Evolutionary conservation across 2,797 vertebrate species (phyloP).

Genomic region (Molossus molossus): DNA sequence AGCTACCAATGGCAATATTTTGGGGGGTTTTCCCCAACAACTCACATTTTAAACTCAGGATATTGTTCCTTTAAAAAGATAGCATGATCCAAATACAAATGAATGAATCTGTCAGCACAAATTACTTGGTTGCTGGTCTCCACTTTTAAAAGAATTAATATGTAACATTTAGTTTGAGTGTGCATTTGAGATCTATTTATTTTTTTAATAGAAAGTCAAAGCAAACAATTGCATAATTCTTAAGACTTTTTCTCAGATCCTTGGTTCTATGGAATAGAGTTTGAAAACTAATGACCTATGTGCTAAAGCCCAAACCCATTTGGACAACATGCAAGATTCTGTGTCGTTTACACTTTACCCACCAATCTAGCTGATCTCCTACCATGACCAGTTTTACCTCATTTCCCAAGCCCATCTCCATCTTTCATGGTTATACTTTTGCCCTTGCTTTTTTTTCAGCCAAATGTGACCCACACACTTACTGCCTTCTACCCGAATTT

Average conservation of each 20-base stretch:
- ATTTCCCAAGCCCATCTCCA: neutral
- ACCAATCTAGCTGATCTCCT: neutral
- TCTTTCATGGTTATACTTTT: neutral
- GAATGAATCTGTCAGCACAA: neutral
- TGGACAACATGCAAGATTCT: neutral
- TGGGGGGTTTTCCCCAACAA: neutral
- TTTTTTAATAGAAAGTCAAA: slow-evolving; percentile 45
- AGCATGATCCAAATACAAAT: neutral
- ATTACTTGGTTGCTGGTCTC: neutral
- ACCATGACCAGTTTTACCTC: neutral
- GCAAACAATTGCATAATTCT: neutral
- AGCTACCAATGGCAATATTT: neutral
- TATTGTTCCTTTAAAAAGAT: neutral
- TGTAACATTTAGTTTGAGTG: neutral
- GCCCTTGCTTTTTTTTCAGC: neutral
- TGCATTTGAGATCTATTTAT: neutral
- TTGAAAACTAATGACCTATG: neutral
- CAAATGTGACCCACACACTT: neutral
- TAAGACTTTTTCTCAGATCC: neutral
- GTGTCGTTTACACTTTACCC: neutral
- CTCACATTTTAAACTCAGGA: neutral
- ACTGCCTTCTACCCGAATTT: neutral
- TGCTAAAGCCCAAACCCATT: neutral
- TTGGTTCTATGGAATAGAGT: neutral
- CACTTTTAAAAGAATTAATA: slow-evolving; percentile 17